phyloP scores from a whole-genome alignment of 2,113 vertebrate species.

The Thalassoma bifasciatum region DNA sequence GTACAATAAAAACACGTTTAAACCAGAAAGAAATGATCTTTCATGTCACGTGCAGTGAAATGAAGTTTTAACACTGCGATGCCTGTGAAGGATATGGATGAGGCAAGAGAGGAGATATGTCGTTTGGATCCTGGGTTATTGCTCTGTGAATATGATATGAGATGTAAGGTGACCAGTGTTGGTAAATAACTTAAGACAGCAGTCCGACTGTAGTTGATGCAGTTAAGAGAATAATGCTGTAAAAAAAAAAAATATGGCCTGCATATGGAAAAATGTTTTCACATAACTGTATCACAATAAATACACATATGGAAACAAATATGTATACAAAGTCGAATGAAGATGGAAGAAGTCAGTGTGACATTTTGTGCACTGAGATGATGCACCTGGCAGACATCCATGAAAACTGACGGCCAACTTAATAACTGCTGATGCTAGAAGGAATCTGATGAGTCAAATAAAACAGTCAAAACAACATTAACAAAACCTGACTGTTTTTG shows the following conservation, averaged over 20 bases:
- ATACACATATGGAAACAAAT: slow-evolving; percentile 66
- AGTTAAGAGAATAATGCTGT: slow-evolving; percentile 56
- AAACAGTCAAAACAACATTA: slow-evolving; percentile 61
- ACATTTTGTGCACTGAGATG: slow-evolving; percentile 44
- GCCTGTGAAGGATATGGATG: slow-evolving; percentile 46
- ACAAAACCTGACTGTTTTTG: slow-evolving; percentile 65
- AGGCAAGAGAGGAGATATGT: slow-evolving; percentile 31
- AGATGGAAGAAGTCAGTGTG: slow-evolving; percentile 50
- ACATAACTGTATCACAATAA: slow-evolving; percentile 73
- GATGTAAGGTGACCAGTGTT: slow-evolving; percentile 38
- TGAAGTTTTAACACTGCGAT: slow-evolving; percentile 26
- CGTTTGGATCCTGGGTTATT: slow-evolving; percentile 50
- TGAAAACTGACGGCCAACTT: slow-evolving; percentile 23
- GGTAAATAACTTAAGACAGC: slow-evolving; percentile 20
- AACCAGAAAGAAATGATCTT: neutral
- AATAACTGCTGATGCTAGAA: slow-evolving; percentile 51
- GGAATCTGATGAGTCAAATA: slow-evolving; percentile 58
- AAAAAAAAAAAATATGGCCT: slow-evolving; percentile 23
- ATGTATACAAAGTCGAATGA: slow-evolving; percentile 60
- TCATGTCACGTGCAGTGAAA: slow-evolving; percentile 50
- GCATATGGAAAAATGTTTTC: slow-evolving; percentile 49
- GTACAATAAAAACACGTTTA: slow-evolving; percentile 22
- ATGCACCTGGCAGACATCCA: slow-evolving; percentile 24
- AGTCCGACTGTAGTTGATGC: slow-evolving; percentile 42
- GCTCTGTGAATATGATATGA: slow-evolving; percentile 51